Base-by-base conservation (phyloP, 2,888 invertebrate species). In the Bedellia somnulentella region DNA sequence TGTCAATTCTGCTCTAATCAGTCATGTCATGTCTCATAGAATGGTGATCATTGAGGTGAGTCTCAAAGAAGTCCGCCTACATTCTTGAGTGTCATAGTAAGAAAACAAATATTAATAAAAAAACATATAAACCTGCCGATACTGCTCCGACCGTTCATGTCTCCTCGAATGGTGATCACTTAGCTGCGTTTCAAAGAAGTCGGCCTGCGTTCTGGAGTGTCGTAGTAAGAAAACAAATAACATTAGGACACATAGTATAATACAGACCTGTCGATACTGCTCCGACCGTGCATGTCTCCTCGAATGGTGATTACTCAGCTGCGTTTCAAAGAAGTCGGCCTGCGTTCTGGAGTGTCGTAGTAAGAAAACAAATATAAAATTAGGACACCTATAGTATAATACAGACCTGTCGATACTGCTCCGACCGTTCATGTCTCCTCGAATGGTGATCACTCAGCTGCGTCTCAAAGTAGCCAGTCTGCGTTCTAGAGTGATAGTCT, bases 1-100 rank as follows among this genome's bases (percentile, higher is more conserved):
- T 93, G 91, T 22, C 91, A 80, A 51, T 89, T 89, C 64, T 97
- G 97, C 49, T 98, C 97, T 37, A 87, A 81, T 30, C 96, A 79
- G n/a, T n/a, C n/a, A n/a, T n/a, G 54, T 93, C 93, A 33, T 85
- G 83, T 11, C 89, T 85, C 31, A 93, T 79, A 35, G 77, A 79
- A 25, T 80, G 80, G 37, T 80, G 80, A 23, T 79, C 77, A 36
- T 82, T 82, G 51, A 85, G 81, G 49, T 85, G 77, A 0, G 80
- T 79, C 50, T 82, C 82, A 27, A 81, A 66, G 51, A 83, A 78
- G 43, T 85, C 84, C 2, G 79, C 76, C 47, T 80, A 78, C 24
- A 80, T 80, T 36, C 71, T 51, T 5, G 76, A 73, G 43, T 79
- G 79, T 1, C 78, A 66, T 38, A 80, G 44, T n/a, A n/a, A n/a